Base-by-base conservation (phyloP, 2,888 invertebrate genomes). In the Crossocerus cetratus region DNA sequence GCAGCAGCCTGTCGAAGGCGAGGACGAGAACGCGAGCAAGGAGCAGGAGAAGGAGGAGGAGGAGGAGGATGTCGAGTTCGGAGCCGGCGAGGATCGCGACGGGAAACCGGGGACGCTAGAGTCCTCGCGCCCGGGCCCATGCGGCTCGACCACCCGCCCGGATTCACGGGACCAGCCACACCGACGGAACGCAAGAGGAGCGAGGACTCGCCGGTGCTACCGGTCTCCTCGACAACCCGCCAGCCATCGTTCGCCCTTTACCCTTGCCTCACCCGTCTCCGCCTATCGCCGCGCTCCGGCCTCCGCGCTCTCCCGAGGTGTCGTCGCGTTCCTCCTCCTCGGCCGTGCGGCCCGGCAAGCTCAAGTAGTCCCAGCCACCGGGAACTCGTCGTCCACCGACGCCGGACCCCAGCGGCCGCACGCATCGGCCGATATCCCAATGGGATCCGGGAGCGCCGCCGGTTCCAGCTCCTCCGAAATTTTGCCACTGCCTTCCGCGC, bases 81-180 rank as follows among this genome's bases (percentile, higher is more conserved):
- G 16, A 11, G 73, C 74, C 81, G 78, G 69, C 84, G 83, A 78
- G 80, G 72, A 82, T 75, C 73, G 61, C 69, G 74, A 73, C 77
- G 68, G 80, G 82, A 79, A 74, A 77, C 81, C 81, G 83, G 86
- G 86, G 83, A 86, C 86, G 78, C 71, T 85, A 86, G 81, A 79
- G 84, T 85, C 84, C 84, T 84, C 83, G 81, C 80, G 73, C 77
- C 82, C 83, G 83, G 81, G 87, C 86, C 83, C 86, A 89, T 89
- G 89, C 89, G 81, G 87, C 81, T 85, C 86, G 87, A 32, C 32
- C 32, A 83, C 78, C 77, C 82, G 80, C 74, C 84, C 82, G 82
- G 76, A 80, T 73, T 84, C 83, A 81, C 87, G 84, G 85, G 83
- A 86, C 83, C 86, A 86, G 77, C 84, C 80, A 75, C 83, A 71